Percentiles rank a stretch among this genome's conserved stretches.
Evolutionary conservation across 2,113 vertebrate genomes (phyloP).

Genomic region (Hippocampus mohnikei): DNA sequence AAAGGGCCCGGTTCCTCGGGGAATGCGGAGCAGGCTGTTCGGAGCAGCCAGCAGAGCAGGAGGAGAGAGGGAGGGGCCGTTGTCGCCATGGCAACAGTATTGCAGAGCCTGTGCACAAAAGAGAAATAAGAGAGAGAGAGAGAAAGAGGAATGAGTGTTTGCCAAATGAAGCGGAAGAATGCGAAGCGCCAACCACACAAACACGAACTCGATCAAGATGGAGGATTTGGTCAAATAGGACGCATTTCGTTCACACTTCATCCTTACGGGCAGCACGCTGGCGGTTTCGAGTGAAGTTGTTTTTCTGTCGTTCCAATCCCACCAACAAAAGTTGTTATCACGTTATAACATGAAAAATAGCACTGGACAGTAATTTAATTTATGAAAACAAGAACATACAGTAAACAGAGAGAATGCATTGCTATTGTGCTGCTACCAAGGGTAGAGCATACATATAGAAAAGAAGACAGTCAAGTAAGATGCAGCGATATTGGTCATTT

Average conservation of each 20-base stretch:
- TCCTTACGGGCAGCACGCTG: not conserved
- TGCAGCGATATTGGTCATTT: not conserved
- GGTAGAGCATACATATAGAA: no score
- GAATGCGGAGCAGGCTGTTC: constrained; percentile 58
- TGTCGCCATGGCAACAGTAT: constrained; percentile 62
- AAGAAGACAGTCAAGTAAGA: not conserved
- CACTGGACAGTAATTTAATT: no score
- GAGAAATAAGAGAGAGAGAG: constrained; percentile 23
- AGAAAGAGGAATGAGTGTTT: constrained; percentile 24
- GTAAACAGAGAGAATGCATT: no score
- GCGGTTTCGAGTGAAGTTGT: not conserved
- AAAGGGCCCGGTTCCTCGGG: constrained; percentile 74
- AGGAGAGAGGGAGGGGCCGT: constrained; percentile 51
- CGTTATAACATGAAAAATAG: no score
- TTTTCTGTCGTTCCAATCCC: not conserved
- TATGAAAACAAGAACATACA: no score
- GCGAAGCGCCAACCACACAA: constrained; percentile 8
- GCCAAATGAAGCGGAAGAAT: constrained; percentile 25
- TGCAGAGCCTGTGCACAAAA: constrained; percentile 41
- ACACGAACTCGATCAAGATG: constrained; percentile 9
- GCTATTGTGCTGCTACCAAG: not conserved
- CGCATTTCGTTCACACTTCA: not conserved
- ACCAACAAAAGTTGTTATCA: no score
- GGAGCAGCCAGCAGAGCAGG: constrained; percentile 66
- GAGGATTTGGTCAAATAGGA: not conserved